Evolutionary conservation across 1,140 invertebrate species (phyloP).

Genomic region (Lordiphosa clarofinis): DNA sequence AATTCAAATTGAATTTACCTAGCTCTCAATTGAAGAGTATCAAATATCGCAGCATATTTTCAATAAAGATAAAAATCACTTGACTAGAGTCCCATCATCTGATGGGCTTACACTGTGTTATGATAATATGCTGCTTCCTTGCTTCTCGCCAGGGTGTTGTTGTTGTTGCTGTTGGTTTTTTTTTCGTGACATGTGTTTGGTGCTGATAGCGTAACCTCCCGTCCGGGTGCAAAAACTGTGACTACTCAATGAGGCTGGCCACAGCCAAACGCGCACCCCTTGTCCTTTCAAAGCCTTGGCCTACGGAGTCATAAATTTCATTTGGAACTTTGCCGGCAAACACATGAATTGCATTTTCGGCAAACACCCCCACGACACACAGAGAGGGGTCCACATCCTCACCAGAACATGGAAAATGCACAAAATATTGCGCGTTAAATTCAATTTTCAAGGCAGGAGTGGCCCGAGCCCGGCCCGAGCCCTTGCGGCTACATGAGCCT

Average conservation of each 20-base stretch:
- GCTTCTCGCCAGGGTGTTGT: too few species aligned
- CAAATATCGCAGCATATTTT: slow-evolving; percentile 48
- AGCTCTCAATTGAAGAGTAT: slow-evolving; percentile 10
- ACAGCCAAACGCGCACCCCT: slow-evolving; percentile 54
- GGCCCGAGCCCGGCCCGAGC: slow-evolving; percentile 40
- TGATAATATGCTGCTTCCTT: slow-evolving; percentile 12
- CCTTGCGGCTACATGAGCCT: slow-evolving; percentile 68
- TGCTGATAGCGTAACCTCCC: slow-evolving; percentile 65
- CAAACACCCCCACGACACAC: slow-evolving; percentile 40
- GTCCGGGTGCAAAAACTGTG: background rate
- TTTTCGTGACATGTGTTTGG: slow-evolving; percentile 74
- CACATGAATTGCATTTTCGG: slow-evolving; percentile 76
- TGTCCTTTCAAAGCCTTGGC: slow-evolving; percentile 35
- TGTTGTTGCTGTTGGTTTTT: too few species aligned
- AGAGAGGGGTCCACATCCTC: slow-evolving; percentile 2
- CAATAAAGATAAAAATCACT: slow-evolving; percentile 16
- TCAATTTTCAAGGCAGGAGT: slow-evolving; percentile 62
- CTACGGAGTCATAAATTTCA: slow-evolving; percentile 69
- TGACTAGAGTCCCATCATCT: slow-evolving; percentile 6
- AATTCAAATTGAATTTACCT: slow-evolving; percentile 1
- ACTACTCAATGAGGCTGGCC: slow-evolving; percentile 52
- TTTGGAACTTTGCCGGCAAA: slow-evolving; percentile 43
- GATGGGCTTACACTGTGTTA: slow-evolving; percentile 1
- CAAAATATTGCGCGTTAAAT: slow-evolving; percentile 79
- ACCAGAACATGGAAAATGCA: slow-evolving; percentile 65